These are phyloP conservation scores for Mirza zaza DNA, from an alignment of 2,113 vertebrate genomes.

Conservation along the genomic window DNA sequence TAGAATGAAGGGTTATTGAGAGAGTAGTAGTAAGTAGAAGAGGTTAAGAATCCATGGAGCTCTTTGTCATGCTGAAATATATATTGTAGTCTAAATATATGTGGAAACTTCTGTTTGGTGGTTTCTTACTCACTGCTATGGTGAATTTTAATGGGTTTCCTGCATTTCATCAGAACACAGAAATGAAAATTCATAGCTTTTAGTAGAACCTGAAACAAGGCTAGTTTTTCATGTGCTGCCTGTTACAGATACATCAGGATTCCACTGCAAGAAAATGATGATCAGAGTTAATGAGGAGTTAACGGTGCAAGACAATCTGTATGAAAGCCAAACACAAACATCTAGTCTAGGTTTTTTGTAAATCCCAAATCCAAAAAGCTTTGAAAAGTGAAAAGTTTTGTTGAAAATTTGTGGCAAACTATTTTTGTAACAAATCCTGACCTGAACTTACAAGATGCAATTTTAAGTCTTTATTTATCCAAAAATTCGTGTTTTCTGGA, in stretches of 20 bases:
- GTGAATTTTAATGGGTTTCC: neutral
- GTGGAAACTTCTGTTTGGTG: neutral
- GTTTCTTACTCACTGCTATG: neutral
- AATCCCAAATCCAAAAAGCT: neutral
- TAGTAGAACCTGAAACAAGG: slow-evolving; percentile 49
- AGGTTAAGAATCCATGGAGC: neutral
- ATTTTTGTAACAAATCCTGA: neutral
- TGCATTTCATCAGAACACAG: neutral
- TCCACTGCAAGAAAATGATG: slow-evolving; percentile 57
- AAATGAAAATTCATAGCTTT: neutral
- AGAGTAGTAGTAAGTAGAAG: neutral
- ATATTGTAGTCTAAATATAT: neutral
- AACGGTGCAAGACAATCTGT: neutral
- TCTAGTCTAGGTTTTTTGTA: neutral
- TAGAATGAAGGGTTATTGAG: neutral
- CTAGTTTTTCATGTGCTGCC: slow-evolving; percentile 54
- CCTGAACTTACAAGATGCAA: neutral
- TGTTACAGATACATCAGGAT: slow-evolving; percentile 48
- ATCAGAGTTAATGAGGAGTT: slow-evolving; percentile 43
- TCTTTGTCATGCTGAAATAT: neutral
- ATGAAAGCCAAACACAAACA: neutral
- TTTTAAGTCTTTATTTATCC: neutral
- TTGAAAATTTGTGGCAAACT: neutral
- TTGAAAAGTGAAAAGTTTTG: neutral
- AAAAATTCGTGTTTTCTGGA: neutral